Base-by-base conservation (phyloP, 2,888 invertebrate species). In the Vesta saturnalis region DNA sequence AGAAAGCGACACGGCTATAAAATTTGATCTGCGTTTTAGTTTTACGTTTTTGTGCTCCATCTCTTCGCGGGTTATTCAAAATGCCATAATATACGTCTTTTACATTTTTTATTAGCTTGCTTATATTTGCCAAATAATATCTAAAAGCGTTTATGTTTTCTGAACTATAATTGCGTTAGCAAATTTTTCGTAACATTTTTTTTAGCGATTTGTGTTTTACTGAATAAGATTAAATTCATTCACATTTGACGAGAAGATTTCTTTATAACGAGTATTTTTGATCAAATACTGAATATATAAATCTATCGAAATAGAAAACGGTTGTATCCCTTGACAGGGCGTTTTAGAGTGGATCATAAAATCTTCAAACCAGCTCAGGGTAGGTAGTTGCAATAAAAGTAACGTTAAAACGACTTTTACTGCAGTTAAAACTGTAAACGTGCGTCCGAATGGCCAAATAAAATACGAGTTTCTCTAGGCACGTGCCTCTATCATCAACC, bases 371-470 rank as follows among this genome's bases (percentile, higher is more conserved):
- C 78, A 77, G 64, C 76, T 76, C 76, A 75, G 77, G 79, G 79
- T 80, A 82, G 81, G 70, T 81, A 82, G 83, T 82, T 80, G 83
- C 82, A 83, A 83, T 83, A 84, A 84, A 84, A 84, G 76, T 74
- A 79, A 79, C 83, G 82, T 83, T 83, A 84, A 84, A 83, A 76
- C 75, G 83, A 82, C 82, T 83, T 84, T 83, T 84, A 83, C 80
- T 81, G 81, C 83, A 82, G 81, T 83, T 83, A 82, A 83, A 84
- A 84, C 81, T 82, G 82, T 83, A 82, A 82, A 81, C 83, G 81
- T 83, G 83, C 82, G 83, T 83, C 82, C 80, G 74, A 79, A 81
- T 78, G 78, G 80, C 78, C 79, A 77, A 80, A 81, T 80, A 81
- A 82, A 81, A 81, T 80, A 82, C 80, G 79, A 79, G 76, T 78